Percentiles rank a stretch among this genome's conserved stretches.
phyloP scores from a whole-genome alignment of 2,113 vertebrate genomes.

The Syngnathoides biaculeatus region DNA sequence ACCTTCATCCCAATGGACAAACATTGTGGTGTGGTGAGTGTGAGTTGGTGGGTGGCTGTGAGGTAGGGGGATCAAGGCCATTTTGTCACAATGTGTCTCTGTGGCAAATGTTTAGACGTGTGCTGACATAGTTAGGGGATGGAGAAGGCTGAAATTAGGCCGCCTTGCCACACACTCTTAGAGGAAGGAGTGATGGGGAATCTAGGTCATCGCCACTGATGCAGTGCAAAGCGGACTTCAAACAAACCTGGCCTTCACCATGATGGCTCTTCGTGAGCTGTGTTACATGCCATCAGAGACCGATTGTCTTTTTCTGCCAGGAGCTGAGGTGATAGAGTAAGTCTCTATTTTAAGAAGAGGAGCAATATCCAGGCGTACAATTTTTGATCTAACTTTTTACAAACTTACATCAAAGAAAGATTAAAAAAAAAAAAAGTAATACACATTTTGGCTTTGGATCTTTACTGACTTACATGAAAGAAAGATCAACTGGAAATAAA shows the following conservation, averaged over 20 bases:
- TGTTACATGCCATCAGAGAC: constrained; percentile 59
- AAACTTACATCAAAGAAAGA: neutral
- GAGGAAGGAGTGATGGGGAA: constrained; percentile 57
- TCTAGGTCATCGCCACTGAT: constrained; percentile 72
- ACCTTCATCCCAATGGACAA: constrained; percentile 26
- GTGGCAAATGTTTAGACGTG: constrained; percentile 70
- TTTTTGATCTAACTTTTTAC: neutral
- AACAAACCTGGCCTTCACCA: constrained; percentile 70
- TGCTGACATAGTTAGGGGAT: constrained; percentile 69
- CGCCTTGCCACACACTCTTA: constrained; percentile 52
- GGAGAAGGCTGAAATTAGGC: constrained; percentile 58
- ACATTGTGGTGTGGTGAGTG: constrained; percentile 16
- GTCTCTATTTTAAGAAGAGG: constrained; percentile 16
- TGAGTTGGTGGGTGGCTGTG: constrained; percentile 37
- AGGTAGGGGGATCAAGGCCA: constrained; percentile 20
- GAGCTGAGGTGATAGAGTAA: constrained; percentile 31
- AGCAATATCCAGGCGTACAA: neutral
- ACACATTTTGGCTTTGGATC: too few relatives aligned
- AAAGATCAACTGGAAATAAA: neutral
- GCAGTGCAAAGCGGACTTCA: constrained; percentile 72
- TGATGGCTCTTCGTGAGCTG: constrained; percentile 54
- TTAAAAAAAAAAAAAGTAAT: too few relatives aligned
- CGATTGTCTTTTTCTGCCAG: constrained; percentile 47
- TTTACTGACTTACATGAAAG: neutral
- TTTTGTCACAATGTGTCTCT: constrained; percentile 35